phyloP scores from a whole-genome alignment of 2,888 invertebrate genomes.

The Aspidiotus rigidus region DNA sequence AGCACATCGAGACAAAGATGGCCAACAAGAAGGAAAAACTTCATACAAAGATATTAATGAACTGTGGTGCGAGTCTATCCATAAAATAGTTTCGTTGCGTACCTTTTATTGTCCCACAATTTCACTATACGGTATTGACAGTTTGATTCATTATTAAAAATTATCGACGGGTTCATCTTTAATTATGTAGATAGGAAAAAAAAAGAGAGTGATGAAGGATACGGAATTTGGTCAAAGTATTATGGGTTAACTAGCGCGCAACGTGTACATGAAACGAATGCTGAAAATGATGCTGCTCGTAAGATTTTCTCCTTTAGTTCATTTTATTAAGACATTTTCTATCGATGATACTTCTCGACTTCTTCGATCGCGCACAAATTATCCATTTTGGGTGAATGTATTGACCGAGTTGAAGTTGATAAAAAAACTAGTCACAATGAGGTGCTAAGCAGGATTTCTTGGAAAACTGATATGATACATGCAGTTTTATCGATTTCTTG shows the following conservation, averaged over 20 bases:
- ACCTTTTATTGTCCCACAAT: not conserved
- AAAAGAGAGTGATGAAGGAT: not conserved
- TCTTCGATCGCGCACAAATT: too few relatives aligned
- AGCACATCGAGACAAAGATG: conserved; percentile 7
- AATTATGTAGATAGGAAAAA: too few relatives aligned
- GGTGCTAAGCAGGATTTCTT: too few relatives aligned
- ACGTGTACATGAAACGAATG: too few relatives aligned
- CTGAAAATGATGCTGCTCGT: too few relatives aligned
- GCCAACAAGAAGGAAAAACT: conserved; percentile 10
- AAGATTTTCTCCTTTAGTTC: too few relatives aligned
- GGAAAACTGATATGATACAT: not conserved
- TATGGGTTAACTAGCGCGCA: too few relatives aligned
- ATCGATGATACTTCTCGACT: too few relatives aligned
- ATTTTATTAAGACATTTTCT: too few relatives aligned
- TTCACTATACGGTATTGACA: conserved; percentile 1
- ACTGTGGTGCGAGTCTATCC: conserved; percentile 12
- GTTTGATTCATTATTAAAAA: conserved; percentile 8
- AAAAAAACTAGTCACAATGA: too few relatives aligned
- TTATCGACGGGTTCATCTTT: conserved; percentile 4
- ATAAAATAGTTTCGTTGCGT: not conserved
- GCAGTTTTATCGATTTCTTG: not conserved
- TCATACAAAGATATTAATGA: conserved; percentile 31
- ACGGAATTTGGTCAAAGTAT: not conserved
- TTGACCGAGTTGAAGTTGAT: too few relatives aligned
- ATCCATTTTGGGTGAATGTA: too few relatives aligned